Evolutionary conservation across 2,113 vertebrate genomes (phyloP), one percentile per base, ranked within the genome.

Genomic region (Pluvianellus socialis): DNA sequence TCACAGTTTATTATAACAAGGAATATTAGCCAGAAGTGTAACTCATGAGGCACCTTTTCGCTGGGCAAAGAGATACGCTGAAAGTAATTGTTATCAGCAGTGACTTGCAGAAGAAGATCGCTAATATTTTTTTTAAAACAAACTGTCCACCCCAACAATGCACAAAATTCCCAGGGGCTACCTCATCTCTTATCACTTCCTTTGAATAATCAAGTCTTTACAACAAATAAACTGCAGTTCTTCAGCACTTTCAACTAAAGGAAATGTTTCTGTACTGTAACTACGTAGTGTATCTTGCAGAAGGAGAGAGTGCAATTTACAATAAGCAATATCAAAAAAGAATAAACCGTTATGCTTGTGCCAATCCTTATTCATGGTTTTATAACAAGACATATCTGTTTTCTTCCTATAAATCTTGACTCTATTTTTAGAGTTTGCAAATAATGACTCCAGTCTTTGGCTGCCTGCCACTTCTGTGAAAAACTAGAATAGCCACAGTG

Each of bases 371-470:
- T 98, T 98, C 98, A 98, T 98, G 97, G 97, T 97, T 98, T 98
- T 97, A 96, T 97, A 98, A 98, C 97, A 98, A 98, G 98, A 97
- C 97, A 88, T 98, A 98, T 97, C 98, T 98, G 97, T 98, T 98
- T 98, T 97, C 97, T 98, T 98, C 98, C 97, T 98, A 98, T 98
- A 97, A 98, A 98, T 98, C 98, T 97, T 98, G 95, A 97, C 94
- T 98, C 98, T 98, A 98, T 98, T 98, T 98, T 98, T 98, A 98
- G 98, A 97, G 97, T 98, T 98, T 98, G 97, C 97, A 98, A 98
- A 98, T 98, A 98, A 98, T 98, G 96, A 98, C 92, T 98, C 97
- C 90, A 96, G 97, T 92, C 94, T 98, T 98, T 98, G 98, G 98
- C 98, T 98, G 98, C 92, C 97, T 98, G 98, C 98, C 98, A 98